Conservation (phyloP, 2,888 invertebrate genomes). For the Cremastinae sp. region DNA sequence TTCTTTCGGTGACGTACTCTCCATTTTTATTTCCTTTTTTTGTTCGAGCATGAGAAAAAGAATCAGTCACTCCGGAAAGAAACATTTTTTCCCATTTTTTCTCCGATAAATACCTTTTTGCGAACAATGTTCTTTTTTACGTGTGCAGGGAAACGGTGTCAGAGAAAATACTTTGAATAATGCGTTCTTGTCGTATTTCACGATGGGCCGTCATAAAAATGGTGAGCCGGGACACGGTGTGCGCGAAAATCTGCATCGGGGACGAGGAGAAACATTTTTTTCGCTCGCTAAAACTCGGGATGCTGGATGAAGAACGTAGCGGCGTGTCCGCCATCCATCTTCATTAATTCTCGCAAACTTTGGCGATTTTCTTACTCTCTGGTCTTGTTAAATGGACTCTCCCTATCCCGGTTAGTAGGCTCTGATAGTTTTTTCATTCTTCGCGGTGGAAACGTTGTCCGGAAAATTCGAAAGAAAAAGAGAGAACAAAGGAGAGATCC, state of each 20-base stretch:
- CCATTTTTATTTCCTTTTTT: background rate
- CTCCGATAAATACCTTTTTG: no score
- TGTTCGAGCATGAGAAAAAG: no score
- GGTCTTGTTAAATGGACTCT: constrained; percentile 12
- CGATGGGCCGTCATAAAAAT: no score
- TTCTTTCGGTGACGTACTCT: background rate
- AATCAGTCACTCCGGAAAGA: no score
- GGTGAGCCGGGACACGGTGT: no score
- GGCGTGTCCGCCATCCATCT: constrained; percentile 42
- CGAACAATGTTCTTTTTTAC: no score
- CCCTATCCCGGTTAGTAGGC: background rate
- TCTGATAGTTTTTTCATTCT: background rate
- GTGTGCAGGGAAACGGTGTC: no score
- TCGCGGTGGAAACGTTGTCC: constrained; percentile 5
- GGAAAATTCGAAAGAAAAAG: constrained; percentile 12
- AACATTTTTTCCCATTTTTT: no score
- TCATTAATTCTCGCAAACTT: constrained; percentile 53
- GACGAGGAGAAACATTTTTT: background rate
- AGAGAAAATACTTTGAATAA: no score
- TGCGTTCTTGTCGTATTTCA: no score
- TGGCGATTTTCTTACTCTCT: constrained; percentile 8
- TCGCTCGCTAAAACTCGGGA: constrained; percentile 12
- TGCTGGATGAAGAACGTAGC: constrained; percentile 9
- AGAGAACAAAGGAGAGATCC: constrained; percentile 36
- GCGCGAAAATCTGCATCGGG: no score